A percentile compares a stretch with the other conserved stretches of the same genome.
Evolutionary conservation across 2,888 invertebrate genomes (phyloP).

Genomic region (Acheta domesticus): DNA sequence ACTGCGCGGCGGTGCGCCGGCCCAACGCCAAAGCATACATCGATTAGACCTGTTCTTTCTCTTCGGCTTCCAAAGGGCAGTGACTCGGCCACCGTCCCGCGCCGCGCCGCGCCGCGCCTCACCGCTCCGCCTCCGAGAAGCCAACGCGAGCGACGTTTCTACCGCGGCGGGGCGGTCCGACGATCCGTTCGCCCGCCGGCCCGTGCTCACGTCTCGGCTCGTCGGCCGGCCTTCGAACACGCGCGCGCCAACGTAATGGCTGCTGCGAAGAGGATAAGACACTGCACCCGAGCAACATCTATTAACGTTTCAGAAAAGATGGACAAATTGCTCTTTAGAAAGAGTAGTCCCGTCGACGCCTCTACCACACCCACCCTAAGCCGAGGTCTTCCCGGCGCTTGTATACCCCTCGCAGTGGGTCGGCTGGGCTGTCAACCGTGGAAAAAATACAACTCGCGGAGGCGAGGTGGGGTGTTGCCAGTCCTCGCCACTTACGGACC

Average conservation of each 20-base stretch:
- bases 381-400: not conserved
- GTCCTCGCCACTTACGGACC: conserved; percentile 3
- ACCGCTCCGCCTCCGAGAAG: too few species aligned
- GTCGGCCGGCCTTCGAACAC: not conserved
- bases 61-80: too few species aligned
- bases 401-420: conserved; percentile 18
- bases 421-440: conserved; percentile 1
- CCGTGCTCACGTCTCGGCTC: not conserved
- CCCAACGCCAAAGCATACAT: too few species aligned
- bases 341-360: not conserved
- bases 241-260: not conserved
- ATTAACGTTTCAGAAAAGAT: conserved; percentile 6
- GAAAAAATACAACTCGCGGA: not conserved
- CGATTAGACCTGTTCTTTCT: too few species aligned
- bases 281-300: not conserved
- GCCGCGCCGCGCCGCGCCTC: too few species aligned
- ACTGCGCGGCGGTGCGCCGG: too few species aligned
- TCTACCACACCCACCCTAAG: not conserved
- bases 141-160: not conserved
- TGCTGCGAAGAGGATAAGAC: not conserved
- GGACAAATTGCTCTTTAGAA: conserved; percentile 4
- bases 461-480: not conserved
- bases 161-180: not conserved
- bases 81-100: too few species aligned
- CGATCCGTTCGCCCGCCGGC: not conserved